A percentile compares a stretch with the other conserved stretches of the same genome.
phyloP scores from a whole-genome alignment of 2,113 vertebrate genomes.

The Anser brachyrhynchus region DNA sequence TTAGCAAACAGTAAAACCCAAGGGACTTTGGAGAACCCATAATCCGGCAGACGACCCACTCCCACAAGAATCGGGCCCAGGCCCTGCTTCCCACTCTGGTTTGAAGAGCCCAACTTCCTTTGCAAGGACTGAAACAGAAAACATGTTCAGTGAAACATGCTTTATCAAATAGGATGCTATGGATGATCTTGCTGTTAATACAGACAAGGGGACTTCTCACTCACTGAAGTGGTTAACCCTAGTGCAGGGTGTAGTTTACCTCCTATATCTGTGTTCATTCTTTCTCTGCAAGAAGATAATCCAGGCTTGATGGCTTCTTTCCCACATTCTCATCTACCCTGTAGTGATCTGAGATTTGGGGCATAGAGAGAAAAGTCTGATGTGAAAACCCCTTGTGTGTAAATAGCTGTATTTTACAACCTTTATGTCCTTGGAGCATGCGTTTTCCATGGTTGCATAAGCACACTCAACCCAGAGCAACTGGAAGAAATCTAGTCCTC shows the following conservation, averaged over 20 bases:
- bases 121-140: constrained; percentile 3
- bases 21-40: not conserved
- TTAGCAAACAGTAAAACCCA: not conserved
- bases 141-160: not conserved
- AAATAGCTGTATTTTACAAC: not conserved
- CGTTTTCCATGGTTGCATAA: not conserved
- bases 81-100: not conserved
- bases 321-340: not conserved
- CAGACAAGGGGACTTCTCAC: not conserved
- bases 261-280: not conserved
- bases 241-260: not conserved
- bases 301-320: not conserved
- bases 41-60: not conserved
- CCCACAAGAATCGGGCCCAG: not conserved
- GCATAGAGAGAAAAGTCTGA: not conserved
- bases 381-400: not conserved
- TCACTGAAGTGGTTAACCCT: not conserved
- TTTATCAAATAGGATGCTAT: constrained; percentile 1
- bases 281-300: not conserved
- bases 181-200: not conserved
- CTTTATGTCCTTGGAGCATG: not conserved
- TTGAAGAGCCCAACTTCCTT: not conserved
- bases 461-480: not conserved
- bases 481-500: not conserved
- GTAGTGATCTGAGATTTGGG: not conserved